These are phyloP conservation scores for Molorchus minor DNA, from an alignment of 2,888 invertebrate genomes.

Conservation along the genomic window DNA sequence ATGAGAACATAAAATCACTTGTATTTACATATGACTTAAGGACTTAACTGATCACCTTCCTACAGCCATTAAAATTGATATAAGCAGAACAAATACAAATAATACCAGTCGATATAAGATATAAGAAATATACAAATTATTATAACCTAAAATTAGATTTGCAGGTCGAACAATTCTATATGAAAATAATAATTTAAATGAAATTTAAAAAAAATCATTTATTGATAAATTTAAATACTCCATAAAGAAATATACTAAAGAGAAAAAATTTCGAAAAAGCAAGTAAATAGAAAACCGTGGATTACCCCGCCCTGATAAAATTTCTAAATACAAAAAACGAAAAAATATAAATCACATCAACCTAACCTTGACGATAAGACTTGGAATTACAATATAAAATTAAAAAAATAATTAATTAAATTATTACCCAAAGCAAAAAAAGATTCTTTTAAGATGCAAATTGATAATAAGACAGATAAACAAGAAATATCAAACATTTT, in stretches of 20 bases:
- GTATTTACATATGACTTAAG: background rate
- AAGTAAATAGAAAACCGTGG: background rate
- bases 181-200: background rate
- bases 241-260: background rate
- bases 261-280: background rate
- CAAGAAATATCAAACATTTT: background rate
- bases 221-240: background rate
- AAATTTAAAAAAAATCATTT: background rate
- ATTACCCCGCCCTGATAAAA: background rate
- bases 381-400: background rate
- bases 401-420: background rate
- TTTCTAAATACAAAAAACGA: background rate
- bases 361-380: background rate
- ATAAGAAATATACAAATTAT: slow-evolving; percentile 1
- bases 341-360: background rate
- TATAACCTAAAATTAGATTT: background rate
- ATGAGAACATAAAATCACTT: slow-evolving; percentile 17
- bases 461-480: background rate
- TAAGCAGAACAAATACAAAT: background rate
- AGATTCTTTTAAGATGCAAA: background rate
- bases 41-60: background rate
- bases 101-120: background rate
- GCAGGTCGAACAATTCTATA: background rate
- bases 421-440: background rate
- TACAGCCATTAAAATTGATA: background rate